These are phyloP conservation scores for Hydropsyche betteni DNA, from an alignment of 2,888 invertebrate species.

Conservation along the genomic window DNA sequence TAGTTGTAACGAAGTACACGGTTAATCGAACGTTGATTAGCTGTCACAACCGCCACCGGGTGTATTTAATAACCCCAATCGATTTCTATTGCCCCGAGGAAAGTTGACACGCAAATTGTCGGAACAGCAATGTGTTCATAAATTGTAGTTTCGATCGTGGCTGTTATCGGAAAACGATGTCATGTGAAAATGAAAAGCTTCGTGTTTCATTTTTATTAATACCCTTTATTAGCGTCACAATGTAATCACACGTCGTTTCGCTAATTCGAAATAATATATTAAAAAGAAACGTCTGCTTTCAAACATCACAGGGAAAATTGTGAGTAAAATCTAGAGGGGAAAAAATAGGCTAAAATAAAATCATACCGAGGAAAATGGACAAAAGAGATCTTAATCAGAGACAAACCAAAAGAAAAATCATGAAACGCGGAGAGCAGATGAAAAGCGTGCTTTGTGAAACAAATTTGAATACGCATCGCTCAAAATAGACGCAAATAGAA, in stretches of 20 bases:
- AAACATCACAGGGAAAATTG: too few relatives aligned
- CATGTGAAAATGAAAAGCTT: too few relatives aligned
- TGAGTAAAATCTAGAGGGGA: background rate
- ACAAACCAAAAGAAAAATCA: slow-evolving; percentile 20
- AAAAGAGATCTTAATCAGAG: slow-evolving; percentile 27
- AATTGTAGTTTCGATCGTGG: too few relatives aligned
- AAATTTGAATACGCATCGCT: slow-evolving; percentile 25
- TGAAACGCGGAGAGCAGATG: background rate
- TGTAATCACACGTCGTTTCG: too few relatives aligned
- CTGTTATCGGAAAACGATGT: too few relatives aligned
- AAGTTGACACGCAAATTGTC: slow-evolving; percentile 24
- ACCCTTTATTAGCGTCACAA: too few relatives aligned
- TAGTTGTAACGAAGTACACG: background rate
- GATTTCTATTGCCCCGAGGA: slow-evolving; percentile 7
- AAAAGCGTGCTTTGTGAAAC: slow-evolving; percentile 18
- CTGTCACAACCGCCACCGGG: slow-evolving; percentile 3
- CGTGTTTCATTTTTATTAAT: too few relatives aligned
- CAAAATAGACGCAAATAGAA: slow-evolving; percentile 14
- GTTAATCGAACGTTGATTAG: slow-evolving; percentile 16
- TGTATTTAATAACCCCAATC: slow-evolving; percentile 15
- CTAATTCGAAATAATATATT: too few relatives aligned
- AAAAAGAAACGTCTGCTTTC: too few relatives aligned
- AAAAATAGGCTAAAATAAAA: slow-evolving; percentile 13
- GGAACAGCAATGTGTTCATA: slow-evolving; percentile 1
- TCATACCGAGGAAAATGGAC: slow-evolving; percentile 10